Evolutionary conservation across 1,140 invertebrate genomes (phyloP).

Genomic region (Megalonaias nervosa): DNA sequence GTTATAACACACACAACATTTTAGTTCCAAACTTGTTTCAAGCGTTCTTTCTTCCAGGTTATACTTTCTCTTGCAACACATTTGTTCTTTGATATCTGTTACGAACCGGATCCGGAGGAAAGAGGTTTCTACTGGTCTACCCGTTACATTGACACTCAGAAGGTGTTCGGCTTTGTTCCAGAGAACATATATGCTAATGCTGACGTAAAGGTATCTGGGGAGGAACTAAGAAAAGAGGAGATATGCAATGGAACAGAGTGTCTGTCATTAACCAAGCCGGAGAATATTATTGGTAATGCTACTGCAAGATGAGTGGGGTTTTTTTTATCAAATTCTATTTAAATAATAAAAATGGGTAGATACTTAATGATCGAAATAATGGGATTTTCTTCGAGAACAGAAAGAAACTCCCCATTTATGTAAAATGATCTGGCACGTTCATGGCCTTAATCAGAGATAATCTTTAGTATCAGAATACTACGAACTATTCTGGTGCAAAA

Average conservation of each 20-base stretch:
- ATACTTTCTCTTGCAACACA: slow-evolving; percentile 59
- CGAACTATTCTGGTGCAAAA: too few relatives aligned
- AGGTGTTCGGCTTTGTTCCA: slow-evolving; percentile 51
- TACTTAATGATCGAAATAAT: too few relatives aligned
- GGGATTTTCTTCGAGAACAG: too few relatives aligned
- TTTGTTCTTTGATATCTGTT: slow-evolving; percentile 60
- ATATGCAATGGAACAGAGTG: slow-evolving; percentile 40
- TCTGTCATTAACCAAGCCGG: slow-evolving; percentile 34
- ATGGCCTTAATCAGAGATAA: too few relatives aligned
- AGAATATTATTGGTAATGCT: slow-evolving; percentile 49
- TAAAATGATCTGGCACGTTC: too few relatives aligned
- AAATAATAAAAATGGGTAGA: too few relatives aligned
- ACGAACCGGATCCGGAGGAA: slow-evolving; percentile 61
- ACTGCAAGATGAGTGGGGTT: too few relatives aligned
- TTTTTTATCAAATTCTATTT: not conserved
- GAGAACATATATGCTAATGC: slow-evolving; percentile 49
- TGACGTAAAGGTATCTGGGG: slow-evolving; percentile 35
- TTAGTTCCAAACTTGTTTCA: not conserved
- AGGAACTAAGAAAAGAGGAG: slow-evolving; percentile 21
- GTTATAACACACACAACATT: too few relatives aligned
- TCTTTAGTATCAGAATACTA: too few relatives aligned
- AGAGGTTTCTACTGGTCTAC: slow-evolving; percentile 60
- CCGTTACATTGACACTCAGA: slow-evolving; percentile 48
- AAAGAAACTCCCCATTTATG: too few relatives aligned
- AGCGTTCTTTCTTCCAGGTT: slow-evolving; percentile 41